Evolutionary conservation across 2,113 vertebrate genomes (phyloP).

Genomic region (Cranoglanis bouderius): DNA sequence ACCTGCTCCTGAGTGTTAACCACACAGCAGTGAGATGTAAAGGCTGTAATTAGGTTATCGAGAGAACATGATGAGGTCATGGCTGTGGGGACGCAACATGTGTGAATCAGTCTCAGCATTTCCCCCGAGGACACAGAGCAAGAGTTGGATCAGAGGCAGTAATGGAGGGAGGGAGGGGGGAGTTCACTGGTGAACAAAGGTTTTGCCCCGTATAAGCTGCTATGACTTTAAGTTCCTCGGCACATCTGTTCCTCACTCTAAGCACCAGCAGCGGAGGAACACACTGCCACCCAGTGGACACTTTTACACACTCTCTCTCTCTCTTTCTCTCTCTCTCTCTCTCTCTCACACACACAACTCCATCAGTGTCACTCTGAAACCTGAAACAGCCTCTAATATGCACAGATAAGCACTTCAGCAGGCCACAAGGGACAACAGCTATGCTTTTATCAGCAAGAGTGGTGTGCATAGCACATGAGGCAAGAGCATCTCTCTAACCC

Average conservation of each 20-base stretch:
- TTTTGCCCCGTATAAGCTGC: slow-evolving; percentile 30
- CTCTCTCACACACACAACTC: slow-evolving; percentile 8
- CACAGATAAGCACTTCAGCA: slow-evolving; percentile 25
- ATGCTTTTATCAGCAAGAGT: slow-evolving; percentile 28
- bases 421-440: slow-evolving; percentile 1
- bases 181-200: slow-evolving; percentile 5
- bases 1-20: slow-evolving; percentile 35
- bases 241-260: slow-evolving; percentile 25
- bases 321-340: neutral
- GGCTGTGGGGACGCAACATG: slow-evolving; percentile 8
- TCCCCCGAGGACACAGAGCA: slow-evolving; percentile 12
- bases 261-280: slow-evolving; percentile 5
- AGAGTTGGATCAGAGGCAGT: slow-evolving; percentile 11
- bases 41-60: slow-evolving; percentile 39
- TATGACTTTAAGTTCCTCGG: slow-evolving; percentile 22
- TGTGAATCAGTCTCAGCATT: neutral
- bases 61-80: slow-evolving; percentile 41
- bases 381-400: slow-evolving; percentile 22
- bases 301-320: neutral
- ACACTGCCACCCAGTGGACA: slow-evolving; percentile 54
- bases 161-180: neutral
- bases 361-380: slow-evolving; percentile 25
- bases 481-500: neutral
- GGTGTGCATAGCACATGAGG: slow-evolving; percentile 15
- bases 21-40: slow-evolving; percentile 21